These are phyloP conservation scores for Formica selysi DNA, from an alignment of 1,140 invertebrate genomes.

Conservation along the genomic window DNA sequence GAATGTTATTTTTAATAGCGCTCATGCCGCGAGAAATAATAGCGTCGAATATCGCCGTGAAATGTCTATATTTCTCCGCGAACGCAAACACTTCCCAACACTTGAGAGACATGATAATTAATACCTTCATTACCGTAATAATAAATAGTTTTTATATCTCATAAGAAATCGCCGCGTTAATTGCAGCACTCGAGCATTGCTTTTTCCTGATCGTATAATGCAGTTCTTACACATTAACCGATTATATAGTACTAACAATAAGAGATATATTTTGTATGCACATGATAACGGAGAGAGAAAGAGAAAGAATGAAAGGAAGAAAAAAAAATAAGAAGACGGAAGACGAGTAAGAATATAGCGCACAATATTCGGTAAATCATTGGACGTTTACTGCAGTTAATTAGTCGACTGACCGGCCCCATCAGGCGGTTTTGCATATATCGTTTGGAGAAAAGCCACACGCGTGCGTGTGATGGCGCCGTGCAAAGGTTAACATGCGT, in stretches of 20 bases:
- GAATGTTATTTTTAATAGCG: conserved; percentile 49
- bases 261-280: conserved; percentile 17
- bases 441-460: conserved; percentile 35
- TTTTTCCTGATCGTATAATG: conserved; percentile 45
- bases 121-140: conserved; percentile 58
- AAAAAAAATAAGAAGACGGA: conserved; percentile 35
- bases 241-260: conserved; percentile 23
- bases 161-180: conserved; percentile 54
- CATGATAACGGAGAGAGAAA: conserved; percentile 39
- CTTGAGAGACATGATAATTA: conserved; percentile 48
- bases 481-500: conserved; percentile 45
- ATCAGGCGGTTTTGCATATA: conserved; percentile 76
- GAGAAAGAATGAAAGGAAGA: conserved; percentile 22
- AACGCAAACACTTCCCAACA: conserved; percentile 35
- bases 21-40: conserved; percentile 49
- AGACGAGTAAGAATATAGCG: conserved; percentile 30
- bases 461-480: conserved; percentile 40
- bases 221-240: conserved; percentile 56
- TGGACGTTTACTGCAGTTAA: conserved; percentile 82
- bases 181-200: conserved; percentile 38
- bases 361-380: conserved; percentile 79
- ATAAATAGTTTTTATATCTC: conserved; percentile 59
- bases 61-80: conserved; percentile 50
- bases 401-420: conserved; percentile 76
- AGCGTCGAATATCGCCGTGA: conserved; percentile 36